These are phyloP conservation scores for Bombylius discolor DNA, from an alignment of 2,888 invertebrate species.

Conservation along the genomic window DNA sequence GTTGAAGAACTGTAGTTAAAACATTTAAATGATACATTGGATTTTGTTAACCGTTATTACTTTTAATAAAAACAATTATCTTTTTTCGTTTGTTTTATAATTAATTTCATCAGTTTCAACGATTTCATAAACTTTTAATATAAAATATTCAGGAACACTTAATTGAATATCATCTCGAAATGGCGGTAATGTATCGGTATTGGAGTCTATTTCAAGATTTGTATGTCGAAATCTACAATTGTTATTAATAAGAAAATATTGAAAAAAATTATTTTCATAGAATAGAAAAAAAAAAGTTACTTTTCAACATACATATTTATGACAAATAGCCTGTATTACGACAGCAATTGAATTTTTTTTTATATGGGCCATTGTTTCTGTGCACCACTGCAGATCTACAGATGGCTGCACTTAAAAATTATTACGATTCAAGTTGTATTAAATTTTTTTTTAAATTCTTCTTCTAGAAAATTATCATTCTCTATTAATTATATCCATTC, in stretches of 20 bases:
- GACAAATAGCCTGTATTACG: conserved; percentile 74
- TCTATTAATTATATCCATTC: no score
- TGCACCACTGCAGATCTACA: no score
- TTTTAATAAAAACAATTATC: conserved; percentile 2
- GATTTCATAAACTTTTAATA: conserved; percentile 79
- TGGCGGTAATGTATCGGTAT: conserved; percentile 62
- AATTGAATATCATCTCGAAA: no score
- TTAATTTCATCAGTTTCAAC: conserved; percentile 29
- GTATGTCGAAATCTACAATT: conserved; percentile 26
- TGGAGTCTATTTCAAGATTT: conserved; percentile 26
- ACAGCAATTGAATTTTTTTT: no score
- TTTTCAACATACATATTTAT: conserved; percentile 76
- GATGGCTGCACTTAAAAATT: no score
- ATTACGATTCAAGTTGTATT: no score
- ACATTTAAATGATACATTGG: no score
- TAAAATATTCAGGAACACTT: conserved; percentile 76
- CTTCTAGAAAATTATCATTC: no score
- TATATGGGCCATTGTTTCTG: no score
- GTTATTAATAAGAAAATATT: neutral
- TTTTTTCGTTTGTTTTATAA: neutral
- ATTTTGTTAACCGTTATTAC: neutral
- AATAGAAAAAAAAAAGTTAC: no score
- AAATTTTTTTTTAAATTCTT: no score
- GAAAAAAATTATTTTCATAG: conserved; percentile 21
- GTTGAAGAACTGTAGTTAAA: no score